Evolutionary conservation across 1,140 invertebrate species (phyloP).

Genomic region (Ceratina calcarata): DNA sequence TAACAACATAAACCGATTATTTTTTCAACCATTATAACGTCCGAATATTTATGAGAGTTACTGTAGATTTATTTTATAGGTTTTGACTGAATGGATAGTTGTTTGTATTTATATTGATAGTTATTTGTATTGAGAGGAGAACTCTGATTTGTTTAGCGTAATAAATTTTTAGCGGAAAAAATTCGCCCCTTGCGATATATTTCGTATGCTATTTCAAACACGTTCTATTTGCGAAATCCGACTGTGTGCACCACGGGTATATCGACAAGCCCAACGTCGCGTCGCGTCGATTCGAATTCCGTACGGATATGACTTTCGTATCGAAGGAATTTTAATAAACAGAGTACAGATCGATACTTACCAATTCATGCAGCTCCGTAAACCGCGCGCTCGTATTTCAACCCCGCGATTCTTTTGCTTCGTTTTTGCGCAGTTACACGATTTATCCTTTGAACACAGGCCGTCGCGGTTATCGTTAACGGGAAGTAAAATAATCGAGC

Average conservation of each 20-base stretch:
- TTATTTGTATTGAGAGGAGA: no score
- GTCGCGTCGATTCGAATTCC: slow-evolving; percentile 30
- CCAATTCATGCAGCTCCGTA: neutral
- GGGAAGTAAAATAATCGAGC: neutral
- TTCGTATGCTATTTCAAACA: slow-evolving; percentile 1
- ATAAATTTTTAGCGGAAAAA: neutral
- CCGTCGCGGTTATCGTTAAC: slow-evolving; percentile 3
- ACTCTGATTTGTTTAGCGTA: neutral
- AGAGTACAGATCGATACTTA: slow-evolving; percentile 11
- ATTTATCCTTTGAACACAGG: neutral
- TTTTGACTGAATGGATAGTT: no score
- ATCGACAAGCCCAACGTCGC: neutral
- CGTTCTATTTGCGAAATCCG: slow-evolving; percentile 29
- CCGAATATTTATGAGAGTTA: no score
- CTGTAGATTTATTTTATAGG: no score
- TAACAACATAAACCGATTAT: no score
- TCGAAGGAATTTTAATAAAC: slow-evolving; percentile 56
- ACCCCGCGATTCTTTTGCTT: neutral
- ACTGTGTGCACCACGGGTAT: neutral
- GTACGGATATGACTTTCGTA: slow-evolving; percentile 7
- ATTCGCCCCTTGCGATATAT: neutral
- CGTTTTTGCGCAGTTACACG: neutral
- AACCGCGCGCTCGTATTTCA: neutral
- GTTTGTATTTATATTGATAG: no score
- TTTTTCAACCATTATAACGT: no score